A percentile compares a stretch with the other conserved stretches of the same genome.
These are phyloP conservation scores for Leptopilina boulardi DNA, from an alignment of 1,140 invertebrate genomes.

Conservation along the genomic window DNA sequence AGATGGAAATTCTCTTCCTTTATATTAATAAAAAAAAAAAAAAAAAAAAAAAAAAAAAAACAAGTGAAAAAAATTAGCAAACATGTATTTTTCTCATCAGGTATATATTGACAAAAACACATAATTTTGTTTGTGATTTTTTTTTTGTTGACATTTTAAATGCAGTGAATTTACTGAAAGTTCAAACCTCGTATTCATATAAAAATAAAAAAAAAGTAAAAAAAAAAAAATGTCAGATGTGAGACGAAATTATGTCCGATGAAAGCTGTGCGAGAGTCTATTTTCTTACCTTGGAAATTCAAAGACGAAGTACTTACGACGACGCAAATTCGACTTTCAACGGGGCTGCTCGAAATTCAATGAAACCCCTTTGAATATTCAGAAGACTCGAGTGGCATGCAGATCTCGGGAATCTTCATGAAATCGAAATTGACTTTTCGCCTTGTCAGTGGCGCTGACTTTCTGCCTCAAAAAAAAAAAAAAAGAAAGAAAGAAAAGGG, in stretches of 20 bases:
- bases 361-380: conserved; percentile 44
- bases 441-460: conserved; percentile 14
- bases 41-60: background rate
- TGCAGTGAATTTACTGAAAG: too few relatives aligned
- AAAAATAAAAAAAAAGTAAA: background rate
- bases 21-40: background rate
- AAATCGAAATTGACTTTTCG: conserved; percentile 44
- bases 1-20: background rate
- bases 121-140: background rate
- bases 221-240: background rate
- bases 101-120: conserved; percentile 23
- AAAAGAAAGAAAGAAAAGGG: background rate
- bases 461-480: background rate
- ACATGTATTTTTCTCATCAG: background rate
- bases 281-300: conserved; percentile 34
- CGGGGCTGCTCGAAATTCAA: conserved; percentile 43
- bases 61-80: background rate
- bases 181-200: too few relatives aligned
- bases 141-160: too few relatives aligned
- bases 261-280: background rate
- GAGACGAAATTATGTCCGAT: background rate
- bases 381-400: conserved; percentile 38
- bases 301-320: conserved; percentile 35
- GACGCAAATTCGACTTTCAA: conserved; percentile 43
- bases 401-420: conserved; percentile 35